phyloP scores from a whole-genome alignment of 2,797 vertebrate genomes.

The Macroramphosus scolopax region DNA sequence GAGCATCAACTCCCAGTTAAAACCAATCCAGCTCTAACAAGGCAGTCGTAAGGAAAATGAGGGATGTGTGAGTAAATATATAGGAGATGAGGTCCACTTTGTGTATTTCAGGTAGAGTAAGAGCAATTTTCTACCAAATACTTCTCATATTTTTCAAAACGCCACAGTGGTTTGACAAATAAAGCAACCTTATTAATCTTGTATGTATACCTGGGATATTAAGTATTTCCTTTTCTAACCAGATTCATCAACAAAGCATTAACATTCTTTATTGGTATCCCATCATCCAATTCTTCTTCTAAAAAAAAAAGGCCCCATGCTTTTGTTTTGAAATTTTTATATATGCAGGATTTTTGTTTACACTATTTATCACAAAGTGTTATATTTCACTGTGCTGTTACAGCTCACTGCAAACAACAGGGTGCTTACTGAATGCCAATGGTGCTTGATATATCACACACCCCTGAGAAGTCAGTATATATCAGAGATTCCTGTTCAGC shows the following conservation, averaged over 20 bases:
- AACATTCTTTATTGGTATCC: too few relatives aligned
- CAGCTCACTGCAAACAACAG: conserved; percentile 43
- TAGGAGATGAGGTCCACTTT: conserved; percentile 11
- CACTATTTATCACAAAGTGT: too few relatives aligned
- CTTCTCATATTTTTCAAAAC: conserved; percentile 8
- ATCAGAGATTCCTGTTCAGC: conserved; percentile 40
- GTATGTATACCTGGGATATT: too few relatives aligned
- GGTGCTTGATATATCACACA: conserved; percentile 25
- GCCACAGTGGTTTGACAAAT: conserved; percentile 15
- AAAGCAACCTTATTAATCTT: too few relatives aligned
- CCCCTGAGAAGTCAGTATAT: conserved; percentile 41
- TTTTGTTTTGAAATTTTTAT: too few relatives aligned
- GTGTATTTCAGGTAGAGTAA: conserved; percentile 11
- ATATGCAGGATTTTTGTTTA: too few relatives aligned
- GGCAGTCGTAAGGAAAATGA: conserved; percentile 16
- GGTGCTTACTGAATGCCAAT: conserved; percentile 47
- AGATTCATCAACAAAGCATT: too few relatives aligned
- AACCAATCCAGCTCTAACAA: conserved; percentile 62
- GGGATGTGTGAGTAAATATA: conserved; percentile 16
- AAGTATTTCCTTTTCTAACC: too few relatives aligned
- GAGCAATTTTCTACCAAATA: conserved; percentile 7
- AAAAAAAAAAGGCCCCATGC: too few relatives aligned
- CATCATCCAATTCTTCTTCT: too few relatives aligned
- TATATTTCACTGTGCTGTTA: conserved; percentile 55
- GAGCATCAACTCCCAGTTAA: conserved; percentile 71